phyloP scores from a whole-genome alignment of 2,797 vertebrate genomes.

The Enteromius fasciolatus region DNA sequence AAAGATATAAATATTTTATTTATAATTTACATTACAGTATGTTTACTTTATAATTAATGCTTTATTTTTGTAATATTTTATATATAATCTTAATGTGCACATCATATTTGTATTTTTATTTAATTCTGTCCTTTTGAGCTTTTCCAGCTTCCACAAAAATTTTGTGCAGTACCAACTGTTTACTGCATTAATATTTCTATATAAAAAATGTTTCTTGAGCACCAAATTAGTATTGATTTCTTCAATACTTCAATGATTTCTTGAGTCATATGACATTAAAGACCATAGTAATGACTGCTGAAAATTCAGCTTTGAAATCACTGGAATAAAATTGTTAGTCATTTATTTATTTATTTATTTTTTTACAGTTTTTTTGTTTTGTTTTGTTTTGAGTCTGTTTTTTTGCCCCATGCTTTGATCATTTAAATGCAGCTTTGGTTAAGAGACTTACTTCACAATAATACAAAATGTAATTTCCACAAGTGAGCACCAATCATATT shows the following conservation, averaged over 20 bases:
- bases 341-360: too few relatives aligned
- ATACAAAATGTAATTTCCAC: not conserved
- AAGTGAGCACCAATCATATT: not conserved
- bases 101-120: not conserved
- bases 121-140: not conserved
- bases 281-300: too few relatives aligned
- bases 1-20: not conserved
- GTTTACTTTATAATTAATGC: too few relatives aligned
- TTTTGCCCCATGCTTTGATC: not conserved
- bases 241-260: too few relatives aligned
- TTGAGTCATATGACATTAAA: too few relatives aligned
- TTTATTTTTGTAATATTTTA: too few relatives aligned
- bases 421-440: not conserved
- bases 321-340: too few relatives aligned
- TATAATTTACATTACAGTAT: too few relatives aligned
- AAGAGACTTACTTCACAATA: not conserved
- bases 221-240: too few relatives aligned
- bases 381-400: not conserved
- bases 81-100: not conserved
- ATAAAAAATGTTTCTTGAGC: not conserved
- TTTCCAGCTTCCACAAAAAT: not conserved
- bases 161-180: not conserved
- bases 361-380: too few relatives aligned
- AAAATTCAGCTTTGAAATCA: too few relatives aligned
- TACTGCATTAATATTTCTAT: not conserved